phyloP scores from a whole-genome alignment of 2,888 invertebrate genomes.

The Microctonus brassicae region DNA sequence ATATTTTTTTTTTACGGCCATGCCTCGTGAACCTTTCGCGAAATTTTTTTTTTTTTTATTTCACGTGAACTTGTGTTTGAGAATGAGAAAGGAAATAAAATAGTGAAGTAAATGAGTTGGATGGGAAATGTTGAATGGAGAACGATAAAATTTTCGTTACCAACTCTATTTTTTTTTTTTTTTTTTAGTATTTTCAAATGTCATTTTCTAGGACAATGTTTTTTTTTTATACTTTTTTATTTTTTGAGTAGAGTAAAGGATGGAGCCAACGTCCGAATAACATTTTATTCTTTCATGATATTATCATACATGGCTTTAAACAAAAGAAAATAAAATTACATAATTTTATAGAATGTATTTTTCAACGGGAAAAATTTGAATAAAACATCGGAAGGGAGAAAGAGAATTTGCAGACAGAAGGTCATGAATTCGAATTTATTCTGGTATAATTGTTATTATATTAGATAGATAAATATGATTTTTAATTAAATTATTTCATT shows the following conservation, averaged over 20 bases:
- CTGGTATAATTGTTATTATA: neutral
- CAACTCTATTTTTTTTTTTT: neutral
- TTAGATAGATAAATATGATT: neutral
- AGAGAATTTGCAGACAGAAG: neutral
- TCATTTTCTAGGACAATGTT: neutral
- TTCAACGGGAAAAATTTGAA: too few species aligned
- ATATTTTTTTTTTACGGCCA: slow-evolving; percentile 59
- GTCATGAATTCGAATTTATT: neutral
- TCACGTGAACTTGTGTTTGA: slow-evolving; percentile 11
- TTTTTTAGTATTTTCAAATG: neutral
- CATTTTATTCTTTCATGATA: slow-evolving; percentile 44
- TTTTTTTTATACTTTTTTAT: slow-evolving; percentile 16
- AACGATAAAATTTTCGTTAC: neutral
- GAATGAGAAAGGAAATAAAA: slow-evolving; percentile 36
- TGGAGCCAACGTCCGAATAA: slow-evolving; percentile 65
- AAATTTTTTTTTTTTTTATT: slow-evolving; percentile 39
- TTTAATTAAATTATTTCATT: too few species aligned
- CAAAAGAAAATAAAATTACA: too few species aligned
- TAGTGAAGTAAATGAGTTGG: neutral
- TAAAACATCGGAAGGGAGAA: too few species aligned
- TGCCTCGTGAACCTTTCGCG: slow-evolving; percentile 68
- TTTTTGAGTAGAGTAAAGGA: too few species aligned
- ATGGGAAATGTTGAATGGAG: neutral
- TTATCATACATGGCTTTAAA: neutral
- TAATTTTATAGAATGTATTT: too few species aligned